Evolutionary conservation across 1,140 invertebrate genomes (phyloP), one percentile per base, ranked within the genome.

Genomic region (Cyphomyrmex costatus): DNA sequence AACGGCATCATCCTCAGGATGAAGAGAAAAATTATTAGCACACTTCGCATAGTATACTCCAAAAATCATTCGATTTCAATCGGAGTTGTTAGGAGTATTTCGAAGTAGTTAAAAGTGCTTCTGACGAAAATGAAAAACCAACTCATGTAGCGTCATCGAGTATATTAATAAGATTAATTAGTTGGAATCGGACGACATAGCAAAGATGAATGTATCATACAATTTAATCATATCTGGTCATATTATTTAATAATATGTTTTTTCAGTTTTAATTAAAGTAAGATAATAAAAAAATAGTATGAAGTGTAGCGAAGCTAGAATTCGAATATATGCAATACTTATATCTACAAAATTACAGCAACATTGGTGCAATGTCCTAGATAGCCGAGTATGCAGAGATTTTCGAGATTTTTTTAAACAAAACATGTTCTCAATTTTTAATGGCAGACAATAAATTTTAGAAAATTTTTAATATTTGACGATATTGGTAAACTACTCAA

Each of bases 71-170:
- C 51, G 30, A 73, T 36, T 30, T 56, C n/a, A 46, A 49, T 8
- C 56, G 12, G 51, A 36, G n/a, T 14, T 61, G 3, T 65, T 4
- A 78, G 24, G 19, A 78, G 58, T 65, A 78, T 49, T 78, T 56
- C 21, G 73, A 58, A 60, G 73, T 60, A 76, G 8, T 42, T 76
- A 24, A 12, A 21, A 76, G 42, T 63, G 71, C 71, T 74, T 24
- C 5, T 36, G 76, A 65, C 76, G 76, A 78, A 78, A 78, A 78
- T 65, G 36, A 30, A 49, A 65, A 65, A 21, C 58, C 60, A 65
- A 65, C 49, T 73, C 7, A 7, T 53, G 19, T 16, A 49, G 36
- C 2, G n/a, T 42, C 21, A 56, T 74, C 49, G 21, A 60, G 4
- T 42, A 53, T 60, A 58, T 76, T 60, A 74, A n/a, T 16, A 61